Evolutionary conservation across 2,888 invertebrate genomes (phyloP), one percentile per base, ranked within the genome.

Genomic region (Drosophila neoperkinsi): DNA sequence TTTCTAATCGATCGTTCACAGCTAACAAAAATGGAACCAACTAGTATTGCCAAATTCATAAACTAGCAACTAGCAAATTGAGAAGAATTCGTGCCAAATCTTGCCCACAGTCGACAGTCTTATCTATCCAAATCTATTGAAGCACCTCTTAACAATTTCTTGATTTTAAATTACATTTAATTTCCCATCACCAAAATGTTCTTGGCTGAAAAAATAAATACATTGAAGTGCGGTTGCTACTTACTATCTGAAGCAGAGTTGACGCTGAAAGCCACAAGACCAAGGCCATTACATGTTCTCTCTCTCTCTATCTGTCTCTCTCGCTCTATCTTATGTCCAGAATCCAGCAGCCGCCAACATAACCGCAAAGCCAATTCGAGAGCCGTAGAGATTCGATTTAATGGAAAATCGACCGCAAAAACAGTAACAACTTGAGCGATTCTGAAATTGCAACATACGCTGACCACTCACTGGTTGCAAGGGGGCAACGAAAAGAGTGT

Each of bases 331-430:
- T 46, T 34, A 49, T 63, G 60, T 58, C 43, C 55, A 34, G 16
- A 43, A 59, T 52, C 61, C 62, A 59, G 43, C 52, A 62, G 56
- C 41, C 61, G 62, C 52, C 56, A 53, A 72, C 65, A 74, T 70
- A 76, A 88, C 90, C 91, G 61, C 90, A 91, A 86, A 82, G 82
- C 81, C 85, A 90, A 91, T 88, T 89, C 81, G 59, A 88, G 74
- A 71, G 71, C 70, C 80, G 68, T 74, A 67, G 71, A 79, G 67
- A 85, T 82, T 88, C 88, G 91, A 79, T 88, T 82, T 88, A 90
- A 90, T 88, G 88, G 88, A 88, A 90, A 85, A 83, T 82, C 88
- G 78, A 90, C 91, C 91, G 69, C 91, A 90, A 71, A 67, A 90
- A 79, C 82, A 81, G 87, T 73, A 86, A 81, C 89, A 86, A 79